A percentile compares a stretch with the other conserved stretches of the same genome.
Evolutionary conservation across 2,888 invertebrate genomes (phyloP).

Genomic region (Baronia brevicornis): DNA sequence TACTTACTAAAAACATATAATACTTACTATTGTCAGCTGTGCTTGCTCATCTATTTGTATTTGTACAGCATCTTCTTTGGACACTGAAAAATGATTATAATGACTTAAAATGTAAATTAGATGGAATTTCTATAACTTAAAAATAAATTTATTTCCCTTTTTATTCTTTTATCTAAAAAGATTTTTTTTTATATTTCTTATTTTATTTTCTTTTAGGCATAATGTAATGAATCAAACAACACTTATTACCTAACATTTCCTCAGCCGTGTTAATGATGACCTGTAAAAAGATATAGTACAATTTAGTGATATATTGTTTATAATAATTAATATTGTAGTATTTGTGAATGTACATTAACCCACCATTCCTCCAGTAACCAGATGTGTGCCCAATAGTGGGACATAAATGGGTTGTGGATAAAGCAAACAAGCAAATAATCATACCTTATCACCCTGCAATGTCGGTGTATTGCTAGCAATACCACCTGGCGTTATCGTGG

Average conservation of each 20-base stretch:
- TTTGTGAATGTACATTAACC: too few relatives aligned
- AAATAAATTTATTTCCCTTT: too few relatives aligned
- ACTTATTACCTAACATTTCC: constrained; percentile 34
- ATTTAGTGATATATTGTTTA: constrained; percentile 4
- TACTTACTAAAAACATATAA: not conserved
- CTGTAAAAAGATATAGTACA: constrained; percentile 23
- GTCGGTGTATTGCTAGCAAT: constrained; percentile 54
- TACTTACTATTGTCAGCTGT: constrained; percentile 60
- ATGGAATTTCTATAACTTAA: too few relatives aligned
- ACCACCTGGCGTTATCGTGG: constrained; percentile 64
- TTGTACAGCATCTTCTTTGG: constrained; percentile 61
- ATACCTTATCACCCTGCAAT: constrained; percentile 46
- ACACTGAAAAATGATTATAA: constrained; percentile 31
- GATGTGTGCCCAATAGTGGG: too few relatives aligned
- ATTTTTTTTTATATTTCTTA: not conserved
- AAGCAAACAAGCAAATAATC: constrained; percentile 3
- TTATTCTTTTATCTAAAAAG: constrained; percentile 7
- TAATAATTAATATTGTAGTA: constrained; percentile 13
- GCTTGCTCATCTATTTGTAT: constrained; percentile 65
- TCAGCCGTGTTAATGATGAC: constrained; percentile 33
- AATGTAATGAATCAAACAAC: not conserved
- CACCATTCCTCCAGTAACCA: too few relatives aligned
- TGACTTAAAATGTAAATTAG: constrained; percentile 4
- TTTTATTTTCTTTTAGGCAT: not conserved
- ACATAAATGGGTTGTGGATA: too few relatives aligned